Evolutionary conservation across 2,113 vertebrate genomes (phyloP).

Genomic region (Euleptes europaea): DNA sequence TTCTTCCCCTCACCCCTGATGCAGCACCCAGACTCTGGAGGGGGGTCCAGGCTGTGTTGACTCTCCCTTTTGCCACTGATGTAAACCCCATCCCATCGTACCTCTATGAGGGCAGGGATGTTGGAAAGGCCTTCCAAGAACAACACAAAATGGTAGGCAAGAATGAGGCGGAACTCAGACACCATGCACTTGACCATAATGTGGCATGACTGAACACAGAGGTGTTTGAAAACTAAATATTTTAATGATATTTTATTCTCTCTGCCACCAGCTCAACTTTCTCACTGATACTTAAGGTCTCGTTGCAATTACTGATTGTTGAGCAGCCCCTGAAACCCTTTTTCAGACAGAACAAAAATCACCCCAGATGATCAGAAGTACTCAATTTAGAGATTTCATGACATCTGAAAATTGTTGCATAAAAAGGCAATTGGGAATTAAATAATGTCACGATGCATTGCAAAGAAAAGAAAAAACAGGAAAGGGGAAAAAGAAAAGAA

Average conservation of each 20-base stretch:
- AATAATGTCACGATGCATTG: not conserved
- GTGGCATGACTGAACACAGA: not conserved
- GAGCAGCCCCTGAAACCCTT: not conserved
- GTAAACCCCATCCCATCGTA: too few relatives aligned
- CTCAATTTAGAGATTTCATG: not conserved
- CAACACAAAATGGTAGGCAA: too few relatives aligned
- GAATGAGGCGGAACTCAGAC: too few relatives aligned
- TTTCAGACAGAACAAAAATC: not conserved
- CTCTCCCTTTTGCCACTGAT: too few relatives aligned
- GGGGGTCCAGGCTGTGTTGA: too few relatives aligned
- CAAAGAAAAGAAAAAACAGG: not conserved
- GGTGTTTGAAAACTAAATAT: not conserved
- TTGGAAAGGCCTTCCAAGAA: too few relatives aligned
- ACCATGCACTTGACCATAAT: too few relatives aligned
- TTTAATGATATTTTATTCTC: not conserved
- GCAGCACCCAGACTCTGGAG: too few relatives aligned
- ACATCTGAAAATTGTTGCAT: not conserved
- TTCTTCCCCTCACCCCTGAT: too few relatives aligned
- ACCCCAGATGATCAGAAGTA: not conserved
- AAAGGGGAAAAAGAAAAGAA: not conserved
- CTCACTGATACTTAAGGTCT: not conserved
- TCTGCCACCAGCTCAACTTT: not conserved
- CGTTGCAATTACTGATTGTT: not conserved
- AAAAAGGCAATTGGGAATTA: not conserved
- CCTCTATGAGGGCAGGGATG: too few relatives aligned